These are phyloP conservation scores for Entomobrya proxima DNA, from an alignment of 2,888 invertebrate species.

Conservation along the genomic window DNA sequence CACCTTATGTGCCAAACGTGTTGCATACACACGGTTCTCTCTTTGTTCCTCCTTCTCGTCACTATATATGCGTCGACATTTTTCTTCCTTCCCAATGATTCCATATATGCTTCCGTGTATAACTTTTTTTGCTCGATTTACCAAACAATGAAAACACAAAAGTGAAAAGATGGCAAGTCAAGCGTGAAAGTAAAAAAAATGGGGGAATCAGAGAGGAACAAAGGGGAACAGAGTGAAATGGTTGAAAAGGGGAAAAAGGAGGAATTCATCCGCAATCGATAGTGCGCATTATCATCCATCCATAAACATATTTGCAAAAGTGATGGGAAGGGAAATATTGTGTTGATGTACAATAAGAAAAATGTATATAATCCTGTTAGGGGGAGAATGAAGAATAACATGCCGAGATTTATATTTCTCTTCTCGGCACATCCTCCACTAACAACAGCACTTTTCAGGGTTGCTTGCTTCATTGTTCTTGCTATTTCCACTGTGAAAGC, in stretches of 20 bases:
- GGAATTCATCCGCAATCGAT: slow-evolving; percentile 34
- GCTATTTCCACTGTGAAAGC: background rate
- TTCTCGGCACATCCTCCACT: no score
- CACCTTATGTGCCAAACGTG: background rate
- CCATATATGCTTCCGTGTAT: slow-evolving; percentile 1
- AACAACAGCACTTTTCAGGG: background rate
- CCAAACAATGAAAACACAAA: background rate
- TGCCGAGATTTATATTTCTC: background rate
- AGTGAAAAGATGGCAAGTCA: slow-evolving; percentile 23
- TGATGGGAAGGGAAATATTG: no score
- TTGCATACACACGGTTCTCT: background rate
- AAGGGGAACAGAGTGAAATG: background rate
- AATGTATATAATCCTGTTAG: background rate
- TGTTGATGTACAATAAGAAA: background rate
- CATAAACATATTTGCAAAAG: slow-evolving; percentile 30
- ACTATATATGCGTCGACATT: background rate
- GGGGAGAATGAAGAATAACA: background rate
- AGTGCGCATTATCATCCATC: background rate
- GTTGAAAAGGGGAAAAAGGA: background rate
- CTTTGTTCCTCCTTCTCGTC: background rate
- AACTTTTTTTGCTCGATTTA: slow-evolving; percentile 42
- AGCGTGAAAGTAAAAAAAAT: slow-evolving; percentile 26
- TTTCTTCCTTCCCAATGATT: background rate
- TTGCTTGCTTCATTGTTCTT: slow-evolving; percentile 24
- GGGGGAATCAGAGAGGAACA: slow-evolving; percentile 11